Evolutionary conservation across 2,888 invertebrate species (phyloP), one percentile per base, ranked within the genome.

Genomic region (Ormyrus pomaceus): DNA sequence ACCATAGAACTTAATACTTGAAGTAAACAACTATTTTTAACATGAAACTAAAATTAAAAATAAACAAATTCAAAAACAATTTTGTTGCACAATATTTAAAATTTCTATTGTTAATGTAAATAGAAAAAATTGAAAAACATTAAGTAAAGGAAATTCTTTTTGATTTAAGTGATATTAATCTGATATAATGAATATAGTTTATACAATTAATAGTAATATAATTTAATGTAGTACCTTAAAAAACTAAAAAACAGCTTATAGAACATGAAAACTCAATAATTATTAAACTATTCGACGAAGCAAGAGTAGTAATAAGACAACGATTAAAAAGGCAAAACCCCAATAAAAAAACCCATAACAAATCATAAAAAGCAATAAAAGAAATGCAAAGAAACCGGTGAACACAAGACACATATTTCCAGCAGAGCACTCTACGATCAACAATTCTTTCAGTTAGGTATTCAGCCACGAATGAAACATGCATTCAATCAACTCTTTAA

Each of bases 251-350:
- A 2, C 34, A 34, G 34, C 34, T 2, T 34, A 2, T 34, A 34
- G 3, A 34, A 3, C 34, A 19, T 34, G 34, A 34, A 34, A 34
- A 34, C 34, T 34, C 34, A 34, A 34, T 2, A 34, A 34, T 2
- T 34, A 2, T 34, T 34, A 34, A 34, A 34, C 34, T 34, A 34
- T 34, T 34, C 10, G 46, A 45, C 46, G 56, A 34, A 68, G 45
- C 11, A 68, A 3, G 53, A 69, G 5, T 6, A 76, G 5, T 2
- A 76, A 62, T 46, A 76, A 19, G 7, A 76, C 7, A 9, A 69
- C 48, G 1, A 76, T 13, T n/a, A 76, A 11, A 46, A 76, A 76
- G 5, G 19, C 4, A n/a, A 76, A 76, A 0, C 76, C 76, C 76
- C 76, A 76, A n/a, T 76, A 59, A 9, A 76, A 5, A 46, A 76